Base-by-base conservation (phyloP, 2,888 invertebrate genomes). In the Diadegma fenestrale region DNA sequence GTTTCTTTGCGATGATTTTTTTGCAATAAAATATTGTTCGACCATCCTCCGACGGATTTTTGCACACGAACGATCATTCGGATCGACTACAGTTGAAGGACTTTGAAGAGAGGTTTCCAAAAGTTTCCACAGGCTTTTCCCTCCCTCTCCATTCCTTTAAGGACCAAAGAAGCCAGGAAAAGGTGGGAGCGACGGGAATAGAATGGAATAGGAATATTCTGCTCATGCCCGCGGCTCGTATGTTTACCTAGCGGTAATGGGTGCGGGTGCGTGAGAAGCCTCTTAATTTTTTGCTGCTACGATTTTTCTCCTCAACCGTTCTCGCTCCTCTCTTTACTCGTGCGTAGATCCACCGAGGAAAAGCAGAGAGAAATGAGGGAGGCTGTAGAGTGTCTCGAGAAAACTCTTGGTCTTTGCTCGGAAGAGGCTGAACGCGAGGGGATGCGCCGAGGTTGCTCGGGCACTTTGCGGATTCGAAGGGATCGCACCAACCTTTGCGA, bases 181-280 rank as follows among this genome's bases (percentile, higher is more conserved):
- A 86, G 66, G 26, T 64, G 66, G 71, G 73, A 88, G 88, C 86
- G 82, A 61, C 82, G 82, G 88, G 85, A 80, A 76, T 43, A 85
- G 86, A 89, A 89, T 84, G 86, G 88, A 85, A 72, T 80, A 80
- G 71, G 80, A 81, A 88, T 90, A 90, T 90, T 90, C 90, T 48
- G 78, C 81, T 86, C 88, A 89, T 89, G 90, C 88, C 88, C 89
- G 84, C 75, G 84, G 87, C 87, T 88, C 89, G 89, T 89, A 87
- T 90, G 89, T 90, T 90, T 90, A 89, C 89, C 80, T 73, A 54
- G 80, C 73, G 80, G 80, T 80, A 80, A 80, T 80, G 80, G 80
- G 85, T 87, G 83, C 79, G 79, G 73, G 86, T 89, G 89, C 91
- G 92, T 92, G 92, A 90, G 88, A 86, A 61, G 91, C 82, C 89